Conservation (phyloP, 1,140 invertebrate species). For the Bombyx mori region DNA sequence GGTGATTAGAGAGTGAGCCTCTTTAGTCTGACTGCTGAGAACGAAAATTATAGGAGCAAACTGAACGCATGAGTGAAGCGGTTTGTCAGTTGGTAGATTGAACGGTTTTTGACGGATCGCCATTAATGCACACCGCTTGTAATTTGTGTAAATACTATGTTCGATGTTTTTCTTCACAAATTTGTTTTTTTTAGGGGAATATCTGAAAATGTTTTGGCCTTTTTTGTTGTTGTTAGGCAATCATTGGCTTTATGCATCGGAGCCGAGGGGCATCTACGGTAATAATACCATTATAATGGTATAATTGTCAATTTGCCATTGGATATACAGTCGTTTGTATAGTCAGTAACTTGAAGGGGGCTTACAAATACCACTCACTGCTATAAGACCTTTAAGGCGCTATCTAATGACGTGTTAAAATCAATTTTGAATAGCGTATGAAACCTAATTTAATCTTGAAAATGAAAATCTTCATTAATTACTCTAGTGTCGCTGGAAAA, state of each 20-base stretch:
- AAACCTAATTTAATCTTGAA: too few relatives aligned
- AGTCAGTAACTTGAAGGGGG: too few relatives aligned
- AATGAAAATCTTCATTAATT: too few relatives aligned
- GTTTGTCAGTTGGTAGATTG: not conserved
- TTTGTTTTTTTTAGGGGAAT: not conserved
- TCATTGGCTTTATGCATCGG: not conserved
- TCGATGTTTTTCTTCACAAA: not conserved
- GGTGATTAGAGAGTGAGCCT: slow-evolving; percentile 13
- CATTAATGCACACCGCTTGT: not conserved
- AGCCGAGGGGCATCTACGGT: not conserved
- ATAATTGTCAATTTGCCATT: too few relatives aligned
- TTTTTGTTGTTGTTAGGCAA: not conserved
- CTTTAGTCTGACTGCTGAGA: slow-evolving; percentile 2
- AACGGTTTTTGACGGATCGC: not conserved
- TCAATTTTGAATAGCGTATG: too few relatives aligned
- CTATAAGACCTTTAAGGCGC: too few relatives aligned
- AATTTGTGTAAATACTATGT: not conserved
- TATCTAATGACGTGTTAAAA: too few relatives aligned
- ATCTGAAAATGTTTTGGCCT: not conserved
- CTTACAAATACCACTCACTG: too few relatives aligned
- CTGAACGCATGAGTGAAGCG: not conserved
- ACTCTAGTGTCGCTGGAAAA: too few relatives aligned
- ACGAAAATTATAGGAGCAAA: slow-evolving; percentile 3
- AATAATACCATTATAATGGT: too few relatives aligned
- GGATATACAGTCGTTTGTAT: too few relatives aligned